Evolutionary conservation across 2,113 vertebrate species (phyloP), one percentile per base, ranked within the genome.

Genomic region (Bambusicola thoracicus): DNA sequence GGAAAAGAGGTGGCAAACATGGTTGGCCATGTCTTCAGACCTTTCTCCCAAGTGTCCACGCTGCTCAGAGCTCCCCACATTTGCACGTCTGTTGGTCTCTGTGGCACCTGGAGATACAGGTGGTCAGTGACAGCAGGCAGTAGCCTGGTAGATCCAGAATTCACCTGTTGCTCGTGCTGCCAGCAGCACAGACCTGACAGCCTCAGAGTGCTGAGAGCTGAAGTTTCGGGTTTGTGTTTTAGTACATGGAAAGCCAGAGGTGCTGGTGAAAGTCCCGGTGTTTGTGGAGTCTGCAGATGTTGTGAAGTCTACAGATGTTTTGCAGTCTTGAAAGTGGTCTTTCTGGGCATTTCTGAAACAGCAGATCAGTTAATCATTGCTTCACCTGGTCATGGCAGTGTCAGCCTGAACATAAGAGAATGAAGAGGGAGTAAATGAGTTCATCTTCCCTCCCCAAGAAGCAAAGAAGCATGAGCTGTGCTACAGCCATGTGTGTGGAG

Each of bases 131-230:
- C 46, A 56, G 27, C 6, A 18, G 34, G 21, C 6, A 30, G 55
- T 0, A 12, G 20, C 40, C 41, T 36, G 4, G 25, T 75, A 9
- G 46, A 73, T 44, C 27, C 29, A 63, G 62, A 41, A 30, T 30
- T 41, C 25, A 21, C 8, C n/a, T 1, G 1, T 59, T 0, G 0
- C 15, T 62, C 51, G 11, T 2, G 0, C 13, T 43, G 48, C 69
- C 34, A 18, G 44, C 46, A 59, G 27, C 59, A 18, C 38, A 3
- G 0, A 44, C 61, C 38, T 9, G 25, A 6, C 21, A 18, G 58
- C 22, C 32, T 16, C n/a, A 22, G 53, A 59, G 29, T 0, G 9
- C 43, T 18, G 38, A 41, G 34, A 41, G 66, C 66, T 46, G 21
- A 67, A 40, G 10, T 14, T 34, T 73, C 19, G 5, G 25, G 29